These are phyloP conservation scores for Achatina immaculata DNA, from an alignment of 1,140 invertebrate species.

Conservation along the genomic window DNA sequence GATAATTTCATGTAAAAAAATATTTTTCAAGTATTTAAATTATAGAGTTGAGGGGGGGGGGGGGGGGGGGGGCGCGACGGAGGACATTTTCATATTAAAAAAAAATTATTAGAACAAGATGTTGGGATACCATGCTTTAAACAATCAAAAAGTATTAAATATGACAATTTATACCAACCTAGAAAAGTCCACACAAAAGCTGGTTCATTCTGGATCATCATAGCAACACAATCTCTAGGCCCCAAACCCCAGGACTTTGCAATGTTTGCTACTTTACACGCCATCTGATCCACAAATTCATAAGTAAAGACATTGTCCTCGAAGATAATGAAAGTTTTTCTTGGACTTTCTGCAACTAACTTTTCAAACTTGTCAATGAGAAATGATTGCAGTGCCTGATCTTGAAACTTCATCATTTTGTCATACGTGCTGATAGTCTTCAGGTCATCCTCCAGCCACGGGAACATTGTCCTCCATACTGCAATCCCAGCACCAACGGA, in stretches of 20 bases:
- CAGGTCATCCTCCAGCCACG: constrained; percentile 47
- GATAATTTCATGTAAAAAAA: too few relatives aligned
- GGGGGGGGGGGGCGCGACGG: too few relatives aligned
- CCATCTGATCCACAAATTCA: constrained; percentile 56
- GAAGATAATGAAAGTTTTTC: constrained; percentile 55
- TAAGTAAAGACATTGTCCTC: constrained; percentile 57
- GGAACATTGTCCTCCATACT: constrained; percentile 47
- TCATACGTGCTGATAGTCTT: constrained; percentile 26
- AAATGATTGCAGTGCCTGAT: not conserved
- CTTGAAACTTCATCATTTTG: not conserved
- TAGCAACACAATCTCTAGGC: constrained; percentile 51
- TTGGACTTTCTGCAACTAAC: constrained; percentile 45
- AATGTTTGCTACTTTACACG: constrained; percentile 59
- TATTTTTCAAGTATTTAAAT: too few relatives aligned
- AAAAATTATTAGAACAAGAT: too few relatives aligned
- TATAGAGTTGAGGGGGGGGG: too few relatives aligned
- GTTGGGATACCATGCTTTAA: too few relatives aligned
- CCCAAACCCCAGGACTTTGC: constrained; percentile 48
- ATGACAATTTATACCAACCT: constrained; percentile 54
- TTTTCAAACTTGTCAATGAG: constrained; percentile 60
- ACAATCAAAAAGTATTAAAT: too few relatives aligned
- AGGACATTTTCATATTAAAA: too few relatives aligned
- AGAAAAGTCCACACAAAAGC: constrained; percentile 61
- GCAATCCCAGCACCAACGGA: constrained; percentile 31
- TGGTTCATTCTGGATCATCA: constrained; percentile 59